phyloP scores from a whole-genome alignment of 2,113 vertebrate genomes.

The Grus americana region DNA sequence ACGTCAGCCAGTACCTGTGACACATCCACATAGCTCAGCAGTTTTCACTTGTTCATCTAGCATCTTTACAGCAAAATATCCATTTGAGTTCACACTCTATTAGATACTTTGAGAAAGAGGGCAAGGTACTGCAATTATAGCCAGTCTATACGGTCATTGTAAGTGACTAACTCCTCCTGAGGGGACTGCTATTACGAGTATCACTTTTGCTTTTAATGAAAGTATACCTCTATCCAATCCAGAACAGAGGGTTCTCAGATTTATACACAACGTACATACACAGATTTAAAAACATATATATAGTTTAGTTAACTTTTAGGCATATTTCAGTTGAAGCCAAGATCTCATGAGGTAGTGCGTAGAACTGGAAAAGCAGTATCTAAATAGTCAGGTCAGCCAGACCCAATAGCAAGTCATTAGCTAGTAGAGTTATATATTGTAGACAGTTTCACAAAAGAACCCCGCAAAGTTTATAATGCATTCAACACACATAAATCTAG shows the following conservation, averaged over 20 bases:
- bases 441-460: neutral
- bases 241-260: neutral
- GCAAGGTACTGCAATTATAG: neutral
- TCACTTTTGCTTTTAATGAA: neutral
- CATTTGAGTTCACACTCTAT: neutral
- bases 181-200: neutral
- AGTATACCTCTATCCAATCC: neutral
- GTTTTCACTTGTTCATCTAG: neutral
- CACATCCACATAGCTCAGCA: neutral
- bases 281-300: neutral
- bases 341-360: neutral
- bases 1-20: constrained; percentile 25
- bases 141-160: neutral
- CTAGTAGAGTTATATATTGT: neutral
- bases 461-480: neutral
- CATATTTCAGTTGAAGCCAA: neutral
- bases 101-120: neutral
- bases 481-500: neutral
- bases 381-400: neutral
- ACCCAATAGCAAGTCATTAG: neutral
- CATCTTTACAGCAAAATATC: neutral
- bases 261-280: neutral
- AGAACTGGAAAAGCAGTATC: neutral
- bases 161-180: neutral
- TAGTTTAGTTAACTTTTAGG: neutral